Percentiles rank a stretch among this genome's conserved stretches.
Evolutionary conservation across 2,797 vertebrate species (phyloP).

Genomic region (Chromobotia macracanthus): DNA sequence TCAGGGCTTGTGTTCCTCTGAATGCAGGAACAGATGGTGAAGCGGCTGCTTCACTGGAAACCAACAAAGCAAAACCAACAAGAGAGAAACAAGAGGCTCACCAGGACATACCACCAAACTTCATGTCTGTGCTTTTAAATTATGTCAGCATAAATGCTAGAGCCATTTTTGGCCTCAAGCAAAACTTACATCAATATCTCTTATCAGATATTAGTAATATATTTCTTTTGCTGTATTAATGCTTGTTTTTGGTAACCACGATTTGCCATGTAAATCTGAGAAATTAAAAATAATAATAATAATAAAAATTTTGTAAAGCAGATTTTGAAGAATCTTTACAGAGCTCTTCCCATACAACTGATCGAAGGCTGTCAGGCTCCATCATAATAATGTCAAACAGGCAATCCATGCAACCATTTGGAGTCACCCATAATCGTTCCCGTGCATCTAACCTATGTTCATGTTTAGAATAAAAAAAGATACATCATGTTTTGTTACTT

Average conservation of each 20-base stretch:
- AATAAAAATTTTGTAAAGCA: no score
- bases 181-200: background rate
- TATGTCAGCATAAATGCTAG: background rate
- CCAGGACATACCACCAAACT: slow-evolving; percentile 20
- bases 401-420: no score
- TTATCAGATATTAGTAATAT: background rate
- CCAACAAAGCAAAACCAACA: slow-evolving; percentile 63
- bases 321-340: no score
- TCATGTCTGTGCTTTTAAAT: slow-evolving; percentile 44
- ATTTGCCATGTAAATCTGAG: background rate
- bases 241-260: no score
- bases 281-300: no score
- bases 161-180: background rate
- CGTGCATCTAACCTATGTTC: no score
- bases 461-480: no score
- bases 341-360: no score
- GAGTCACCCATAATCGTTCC: no score
- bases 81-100: slow-evolving; percentile 52
- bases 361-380: no score
- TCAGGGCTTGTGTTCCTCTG: slow-evolving; percentile 55
- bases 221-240: background rate
- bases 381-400: no score
- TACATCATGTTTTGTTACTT: no score
- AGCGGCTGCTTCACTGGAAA: slow-evolving; percentile 67
- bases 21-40: slow-evolving; percentile 77